These are phyloP conservation scores for Lasioglossum malachurum DNA, from an alignment of 2,888 invertebrate genomes.

Conservation along the genomic window DNA sequence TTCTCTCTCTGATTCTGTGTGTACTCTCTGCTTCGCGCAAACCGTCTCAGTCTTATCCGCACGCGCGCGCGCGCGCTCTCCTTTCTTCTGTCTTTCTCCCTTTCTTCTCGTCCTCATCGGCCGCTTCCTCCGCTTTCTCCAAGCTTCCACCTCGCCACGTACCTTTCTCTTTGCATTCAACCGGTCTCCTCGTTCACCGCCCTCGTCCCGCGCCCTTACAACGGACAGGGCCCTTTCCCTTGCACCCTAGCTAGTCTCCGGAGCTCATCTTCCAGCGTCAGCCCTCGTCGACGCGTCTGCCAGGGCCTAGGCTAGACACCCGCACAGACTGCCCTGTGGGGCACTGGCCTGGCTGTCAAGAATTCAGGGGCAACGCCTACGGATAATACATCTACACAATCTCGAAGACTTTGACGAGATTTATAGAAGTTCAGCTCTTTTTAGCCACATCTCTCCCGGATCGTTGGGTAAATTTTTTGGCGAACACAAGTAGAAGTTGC, in stretches of 20 bases:
- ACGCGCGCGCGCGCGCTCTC: background rate
- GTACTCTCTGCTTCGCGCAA: background rate
- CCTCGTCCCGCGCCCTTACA: conserved; percentile 25
- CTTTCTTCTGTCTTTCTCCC: background rate
- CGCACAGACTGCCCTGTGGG: background rate
- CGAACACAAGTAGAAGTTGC: background rate
- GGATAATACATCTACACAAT: background rate
- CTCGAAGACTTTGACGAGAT: background rate
- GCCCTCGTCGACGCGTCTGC: conserved; percentile 74
- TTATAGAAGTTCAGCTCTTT: background rate
- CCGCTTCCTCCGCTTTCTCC: background rate
- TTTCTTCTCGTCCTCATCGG: background rate
- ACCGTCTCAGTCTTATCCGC: background rate
- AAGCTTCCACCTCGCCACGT: background rate
- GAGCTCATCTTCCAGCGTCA: conserved; percentile 80
- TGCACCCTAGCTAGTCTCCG: conserved; percentile 48
- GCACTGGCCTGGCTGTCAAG: background rate
- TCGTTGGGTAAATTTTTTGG: background rate
- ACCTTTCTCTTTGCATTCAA: conserved; percentile 13
- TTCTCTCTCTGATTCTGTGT: background rate
- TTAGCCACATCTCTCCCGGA: background rate
- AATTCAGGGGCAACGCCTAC: background rate
- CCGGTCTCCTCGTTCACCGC: conserved; percentile 1
- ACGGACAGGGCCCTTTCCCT: conserved; percentile 42
- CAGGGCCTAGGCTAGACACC: conserved; percentile 16